Evolutionary conservation across 2,797 vertebrate species (phyloP).

Genomic region (Microhierax caerulescens): DNA sequence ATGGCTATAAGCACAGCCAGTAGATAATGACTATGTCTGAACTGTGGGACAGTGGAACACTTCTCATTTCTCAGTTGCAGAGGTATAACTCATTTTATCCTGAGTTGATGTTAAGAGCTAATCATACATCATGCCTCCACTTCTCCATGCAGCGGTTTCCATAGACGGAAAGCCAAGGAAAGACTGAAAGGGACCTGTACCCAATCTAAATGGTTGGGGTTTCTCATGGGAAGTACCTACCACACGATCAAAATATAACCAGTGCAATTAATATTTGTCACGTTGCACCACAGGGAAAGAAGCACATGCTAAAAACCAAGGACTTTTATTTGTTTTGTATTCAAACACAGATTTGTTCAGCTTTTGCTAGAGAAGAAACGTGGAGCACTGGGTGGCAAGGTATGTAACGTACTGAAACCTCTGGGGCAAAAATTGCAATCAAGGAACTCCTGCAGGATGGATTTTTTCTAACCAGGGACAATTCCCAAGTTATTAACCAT

Average conservation of each 20-base stretch:
- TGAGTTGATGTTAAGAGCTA: neutral
- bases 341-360: neutral
- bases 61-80: neutral
- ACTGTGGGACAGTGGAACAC: neutral
- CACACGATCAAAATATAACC: neutral
- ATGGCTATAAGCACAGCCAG: neutral
- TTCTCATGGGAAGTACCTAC: neutral
- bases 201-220: neutral
- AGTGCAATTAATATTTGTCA: neutral
- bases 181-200: neutral
- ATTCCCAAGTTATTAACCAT: neutral
- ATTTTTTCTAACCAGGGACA: neutral
- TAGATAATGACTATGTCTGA: neutral
- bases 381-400: neutral
- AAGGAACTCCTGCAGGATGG: neutral
- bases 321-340: neutral
- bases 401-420: neutral
- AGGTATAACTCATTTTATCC: neutral
- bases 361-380: neutral
- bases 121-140: neutral
- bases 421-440: neutral
- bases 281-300: neutral
- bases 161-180: neutral
- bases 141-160: neutral
- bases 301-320: neutral